A percentile compares a stretch with the other conserved stretches of the same genome.
phyloP scores from a whole-genome alignment of 2,888 invertebrate species.

The Hirtodrosophila confusa region DNA sequence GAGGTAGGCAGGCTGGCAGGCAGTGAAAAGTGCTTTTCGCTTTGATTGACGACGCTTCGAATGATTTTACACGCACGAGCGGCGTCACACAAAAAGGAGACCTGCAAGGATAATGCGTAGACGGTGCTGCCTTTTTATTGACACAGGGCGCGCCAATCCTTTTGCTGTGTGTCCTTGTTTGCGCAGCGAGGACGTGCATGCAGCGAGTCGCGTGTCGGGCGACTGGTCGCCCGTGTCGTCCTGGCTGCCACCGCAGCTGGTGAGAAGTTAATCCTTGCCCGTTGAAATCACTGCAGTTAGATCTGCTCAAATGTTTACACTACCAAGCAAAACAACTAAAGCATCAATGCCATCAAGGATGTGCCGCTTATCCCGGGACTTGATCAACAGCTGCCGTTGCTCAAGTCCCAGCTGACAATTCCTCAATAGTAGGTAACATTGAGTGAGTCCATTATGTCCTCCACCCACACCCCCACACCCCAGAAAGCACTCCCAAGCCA shows the following conservation, averaged over 20 bases:
- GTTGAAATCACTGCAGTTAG: constrained; percentile 56
- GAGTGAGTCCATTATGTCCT: constrained; percentile 29
- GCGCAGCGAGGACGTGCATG: constrained; percentile 60
- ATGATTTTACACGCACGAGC: constrained; percentile 77
- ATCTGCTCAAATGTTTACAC: constrained; percentile 60
- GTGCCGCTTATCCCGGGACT: constrained; percentile 70
- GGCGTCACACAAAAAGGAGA: constrained; percentile 42
- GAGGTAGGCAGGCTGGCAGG: background rate
- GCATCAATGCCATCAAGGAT: constrained; percentile 30
- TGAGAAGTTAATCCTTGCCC: constrained; percentile 70
- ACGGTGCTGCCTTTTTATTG: constrained; percentile 56
- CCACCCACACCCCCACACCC: background rate
- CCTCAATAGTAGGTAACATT: constrained; percentile 36
- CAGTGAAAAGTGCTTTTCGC: constrained; percentile 63
- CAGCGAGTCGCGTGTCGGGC: constrained; percentile 66
- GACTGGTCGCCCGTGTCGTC: constrained; percentile 11
- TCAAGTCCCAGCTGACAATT: constrained; percentile 63
- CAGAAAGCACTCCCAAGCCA: constrained; percentile 20
- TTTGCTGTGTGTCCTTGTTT: constrained; percentile 57
- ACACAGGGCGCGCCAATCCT: constrained; percentile 67
- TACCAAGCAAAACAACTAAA: constrained; percentile 22
- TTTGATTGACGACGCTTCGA: constrained; percentile 76
- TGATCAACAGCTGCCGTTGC: constrained; percentile 68
- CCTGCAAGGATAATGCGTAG: constrained; percentile 74
- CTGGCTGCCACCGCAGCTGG: constrained; percentile 51